These are phyloP conservation scores for Neolamprologus caudopunctatus DNA, from an alignment of 2,113 vertebrate species.

Conservation along the genomic window DNA sequence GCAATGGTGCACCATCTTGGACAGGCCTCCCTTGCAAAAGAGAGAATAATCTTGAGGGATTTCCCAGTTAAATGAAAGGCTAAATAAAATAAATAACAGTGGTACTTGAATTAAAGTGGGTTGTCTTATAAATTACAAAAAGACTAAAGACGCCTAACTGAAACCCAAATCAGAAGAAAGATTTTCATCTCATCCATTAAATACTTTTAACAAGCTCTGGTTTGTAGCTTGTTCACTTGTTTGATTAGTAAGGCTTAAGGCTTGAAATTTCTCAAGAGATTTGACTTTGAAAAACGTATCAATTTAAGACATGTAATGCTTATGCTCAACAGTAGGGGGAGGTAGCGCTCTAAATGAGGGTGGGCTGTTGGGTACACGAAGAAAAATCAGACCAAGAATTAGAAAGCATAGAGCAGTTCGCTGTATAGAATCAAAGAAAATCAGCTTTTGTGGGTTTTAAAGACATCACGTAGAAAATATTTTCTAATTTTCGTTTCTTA, in stretches of 20 bases:
- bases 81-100: background rate
- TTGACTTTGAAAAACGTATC: background rate
- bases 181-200: background rate
- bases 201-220: background rate
- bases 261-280: background rate
- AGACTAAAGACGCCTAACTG: background rate
- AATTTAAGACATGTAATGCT: background rate
- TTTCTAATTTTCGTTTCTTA: background rate
- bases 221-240: background rate
- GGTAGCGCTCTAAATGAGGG: background rate
- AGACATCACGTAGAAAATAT: background rate
- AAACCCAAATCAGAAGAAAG: background rate
- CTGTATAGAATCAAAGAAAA: too few relatives aligned
- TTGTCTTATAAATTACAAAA: background rate
- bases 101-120: background rate
- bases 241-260: background rate
- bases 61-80: background rate
- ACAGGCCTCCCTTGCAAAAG: background rate
- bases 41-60: background rate
- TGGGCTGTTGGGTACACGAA: background rate
- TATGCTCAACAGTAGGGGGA: background rate
- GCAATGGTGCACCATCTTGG: background rate
- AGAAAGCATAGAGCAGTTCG: background rate
- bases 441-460: background rate
- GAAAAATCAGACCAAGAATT: slow-evolving; percentile 13